Evolutionary conservation across 2,113 vertebrate species (phyloP).

Genomic region (Vidua macroura): DNA sequence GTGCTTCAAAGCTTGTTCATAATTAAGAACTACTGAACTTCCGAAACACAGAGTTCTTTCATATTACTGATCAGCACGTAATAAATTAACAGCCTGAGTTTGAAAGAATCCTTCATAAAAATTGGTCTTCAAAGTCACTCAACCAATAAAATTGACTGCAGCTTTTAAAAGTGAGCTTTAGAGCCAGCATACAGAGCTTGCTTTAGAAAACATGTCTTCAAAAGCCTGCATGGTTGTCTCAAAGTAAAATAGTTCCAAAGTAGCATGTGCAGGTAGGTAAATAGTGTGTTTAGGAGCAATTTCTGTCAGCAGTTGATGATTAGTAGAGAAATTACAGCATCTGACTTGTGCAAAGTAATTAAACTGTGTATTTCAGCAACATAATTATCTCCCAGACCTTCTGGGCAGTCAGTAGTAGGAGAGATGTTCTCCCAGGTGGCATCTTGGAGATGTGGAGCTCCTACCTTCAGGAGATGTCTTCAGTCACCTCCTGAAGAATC

Average conservation of each 20-base stretch:
- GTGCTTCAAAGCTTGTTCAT: not conserved
- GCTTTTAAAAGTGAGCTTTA: not conserved
- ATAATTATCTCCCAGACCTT: not conserved
- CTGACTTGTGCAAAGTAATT: not conserved
- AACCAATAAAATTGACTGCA: not conserved
- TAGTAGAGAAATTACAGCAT: not conserved
- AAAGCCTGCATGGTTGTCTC: not conserved
- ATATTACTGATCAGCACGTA: not conserved
- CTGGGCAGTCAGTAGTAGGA: not conserved
- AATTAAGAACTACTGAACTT: not conserved
- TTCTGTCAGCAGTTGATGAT: not conserved
- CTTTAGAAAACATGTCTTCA: not conserved
- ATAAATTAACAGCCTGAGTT: not conserved
- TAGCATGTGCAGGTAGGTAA: not conserved
- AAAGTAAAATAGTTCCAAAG: not conserved
- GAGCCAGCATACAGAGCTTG: not conserved
- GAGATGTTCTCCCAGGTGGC: not conserved
- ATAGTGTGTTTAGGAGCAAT: not conserved
- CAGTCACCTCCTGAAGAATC: not conserved
- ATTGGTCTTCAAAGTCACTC: not conserved
- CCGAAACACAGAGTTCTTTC: not conserved
- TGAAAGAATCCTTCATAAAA: constrained; percentile 31
- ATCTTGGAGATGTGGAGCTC: not conserved
- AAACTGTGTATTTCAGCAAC: not conserved
- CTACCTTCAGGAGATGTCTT: not conserved